Evolutionary conservation across 1,140 invertebrate species (phyloP).

Genomic region (Meloidogyne chitwoodi): DNA sequence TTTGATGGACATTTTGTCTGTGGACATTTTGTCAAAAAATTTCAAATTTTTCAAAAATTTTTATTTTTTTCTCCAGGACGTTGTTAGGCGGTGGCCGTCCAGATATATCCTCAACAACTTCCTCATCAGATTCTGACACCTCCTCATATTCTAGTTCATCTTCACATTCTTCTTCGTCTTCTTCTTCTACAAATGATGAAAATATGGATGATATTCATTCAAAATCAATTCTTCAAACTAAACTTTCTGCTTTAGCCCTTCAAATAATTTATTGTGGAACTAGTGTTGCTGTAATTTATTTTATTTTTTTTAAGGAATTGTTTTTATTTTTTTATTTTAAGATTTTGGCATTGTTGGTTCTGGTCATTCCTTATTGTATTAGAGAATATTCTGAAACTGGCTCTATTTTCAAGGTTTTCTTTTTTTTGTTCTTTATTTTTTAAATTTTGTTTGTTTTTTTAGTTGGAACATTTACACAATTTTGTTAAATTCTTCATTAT

Average conservation of each 20-base stretch:
- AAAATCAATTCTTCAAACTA: conserved; percentile 60
- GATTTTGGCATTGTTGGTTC: conserved; percentile 48
- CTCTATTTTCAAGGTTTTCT: conserved; percentile 2
- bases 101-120: not conserved
- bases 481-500: conserved; percentile 67
- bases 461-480: conserved; percentile 15
- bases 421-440: not conserved
- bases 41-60: not conserved
- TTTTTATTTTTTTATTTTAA: conserved; percentile 16
- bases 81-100: conserved; percentile 21
- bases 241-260: conserved; percentile 57
- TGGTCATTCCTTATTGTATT: conserved; percentile 56
- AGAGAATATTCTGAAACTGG: conserved; percentile 39
- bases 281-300: conserved; percentile 5
- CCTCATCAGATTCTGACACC: conserved; percentile 21
- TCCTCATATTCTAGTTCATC: conserved; percentile 32
- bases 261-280: conserved; percentile 59
- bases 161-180: not conserved
- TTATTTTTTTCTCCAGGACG: conserved; percentile 1
- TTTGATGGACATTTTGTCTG: no score
- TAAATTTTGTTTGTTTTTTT: not conserved
- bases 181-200: conserved; percentile 7
- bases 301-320: not conserved
- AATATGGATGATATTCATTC: conserved; percentile 44
- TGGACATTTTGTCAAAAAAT: no score